A percentile compares a stretch with the other conserved stretches of the same genome.
phyloP scores from a whole-genome alignment of 2,113 vertebrate species.

The Silurus meridionalis region DNA sequence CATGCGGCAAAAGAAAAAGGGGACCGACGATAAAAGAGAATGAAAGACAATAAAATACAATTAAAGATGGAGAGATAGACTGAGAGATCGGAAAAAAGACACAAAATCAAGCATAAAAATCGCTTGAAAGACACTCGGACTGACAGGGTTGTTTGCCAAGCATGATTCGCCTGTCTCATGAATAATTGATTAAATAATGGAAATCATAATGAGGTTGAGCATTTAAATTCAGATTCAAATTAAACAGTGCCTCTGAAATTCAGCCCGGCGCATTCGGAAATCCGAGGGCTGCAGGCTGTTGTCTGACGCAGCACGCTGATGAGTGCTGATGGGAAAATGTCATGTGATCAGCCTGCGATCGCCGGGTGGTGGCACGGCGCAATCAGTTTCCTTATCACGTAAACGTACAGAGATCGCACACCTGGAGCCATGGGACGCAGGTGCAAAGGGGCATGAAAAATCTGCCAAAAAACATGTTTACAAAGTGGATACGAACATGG shows the following conservation, averaged over 20 bases:
- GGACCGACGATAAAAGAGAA: conserved; percentile 21
- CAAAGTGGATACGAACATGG: conserved; percentile 2
- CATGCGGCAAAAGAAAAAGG: conserved; percentile 11
- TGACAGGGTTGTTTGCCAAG: conserved; percentile 63
- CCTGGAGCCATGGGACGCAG: conserved; percentile 29
- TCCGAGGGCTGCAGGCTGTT: conserved; percentile 55
- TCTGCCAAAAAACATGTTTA: conserved; percentile 9
- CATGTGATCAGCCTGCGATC: conserved; percentile 53
- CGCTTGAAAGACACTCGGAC: conserved; percentile 54
- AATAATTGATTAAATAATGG: conserved; percentile 78
- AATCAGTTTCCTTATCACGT: conserved; percentile 60
- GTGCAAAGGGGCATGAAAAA: conserved; percentile 31
- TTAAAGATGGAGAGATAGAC: conserved; percentile 2
- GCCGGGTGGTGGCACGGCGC: conserved; percentile 51
- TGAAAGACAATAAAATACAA: conserved; percentile 28
- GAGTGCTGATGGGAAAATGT: conserved; percentile 58
- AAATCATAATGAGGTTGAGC: conserved; percentile 74
- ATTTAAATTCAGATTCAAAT: conserved; percentile 77
- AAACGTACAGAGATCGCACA: conserved; percentile 25
- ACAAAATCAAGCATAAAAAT: conserved; percentile 46
- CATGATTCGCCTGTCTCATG: conserved; percentile 66
- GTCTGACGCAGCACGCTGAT: conserved; percentile 47
- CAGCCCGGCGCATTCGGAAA: conserved; percentile 51
- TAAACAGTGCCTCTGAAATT: conserved; percentile 66
- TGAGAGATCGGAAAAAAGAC: neutral